phyloP scores from a whole-genome alignment of 2,888 invertebrate genomes.

The Argynnis bischoffii region DNA sequence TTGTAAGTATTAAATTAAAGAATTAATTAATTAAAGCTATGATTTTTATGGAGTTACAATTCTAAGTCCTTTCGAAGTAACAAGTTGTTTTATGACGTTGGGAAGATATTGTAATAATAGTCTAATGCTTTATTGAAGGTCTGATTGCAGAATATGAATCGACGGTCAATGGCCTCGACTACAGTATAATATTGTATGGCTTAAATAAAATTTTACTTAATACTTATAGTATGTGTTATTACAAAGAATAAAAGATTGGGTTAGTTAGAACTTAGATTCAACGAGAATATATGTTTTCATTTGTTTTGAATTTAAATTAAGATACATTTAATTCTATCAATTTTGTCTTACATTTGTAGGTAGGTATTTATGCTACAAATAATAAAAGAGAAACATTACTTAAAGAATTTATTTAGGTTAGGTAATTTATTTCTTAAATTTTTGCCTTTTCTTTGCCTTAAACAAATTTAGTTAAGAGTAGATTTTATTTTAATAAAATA shows the following conservation, averaged over 20 bases:
- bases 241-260: background rate
- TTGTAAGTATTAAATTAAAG: too few relatives aligned
- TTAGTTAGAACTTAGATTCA: background rate
- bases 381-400: too few relatives aligned
- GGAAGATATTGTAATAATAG: conserved; percentile 5
- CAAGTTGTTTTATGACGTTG: background rate
- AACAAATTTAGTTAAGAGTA: too few relatives aligned
- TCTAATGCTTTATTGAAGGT: conserved; percentile 13
- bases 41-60: background rate
- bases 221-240: background rate
- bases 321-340: too few relatives aligned
- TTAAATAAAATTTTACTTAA: conserved; percentile 3
- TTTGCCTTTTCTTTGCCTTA: too few relatives aligned
- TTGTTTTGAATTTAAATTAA: background rate
- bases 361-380: too few relatives aligned
- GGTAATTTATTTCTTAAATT: background rate
- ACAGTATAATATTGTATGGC: conserved; percentile 2
- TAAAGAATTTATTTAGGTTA: background rate
- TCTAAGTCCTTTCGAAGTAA: background rate
- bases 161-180: conserved; percentile 19
- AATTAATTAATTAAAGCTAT: background rate
- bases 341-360: too few relatives aligned
- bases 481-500: too few relatives aligned
- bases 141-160: conserved; percentile 18
- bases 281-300: too few relatives aligned